Conservation (phyloP, 2,888 invertebrate species). For the Sphaerophoria taeniata region DNA sequence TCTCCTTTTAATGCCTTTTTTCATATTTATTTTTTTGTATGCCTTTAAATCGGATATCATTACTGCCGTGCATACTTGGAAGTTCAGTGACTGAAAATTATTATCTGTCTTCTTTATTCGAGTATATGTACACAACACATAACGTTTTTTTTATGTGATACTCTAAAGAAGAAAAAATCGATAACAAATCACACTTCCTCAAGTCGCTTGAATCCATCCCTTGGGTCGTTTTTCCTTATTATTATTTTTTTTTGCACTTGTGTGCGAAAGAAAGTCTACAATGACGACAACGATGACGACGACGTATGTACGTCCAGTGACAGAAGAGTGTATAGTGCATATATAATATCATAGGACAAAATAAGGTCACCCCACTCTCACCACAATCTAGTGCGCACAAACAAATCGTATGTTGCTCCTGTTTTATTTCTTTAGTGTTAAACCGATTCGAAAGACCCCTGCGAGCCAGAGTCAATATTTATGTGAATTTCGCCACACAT, state of each 20-base stretch:
- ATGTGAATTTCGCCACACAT: conserved; percentile 25
- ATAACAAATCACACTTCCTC: conserved; percentile 62
- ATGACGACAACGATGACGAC: background rate
- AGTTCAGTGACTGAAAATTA: conserved; percentile 68
- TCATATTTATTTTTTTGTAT: background rate
- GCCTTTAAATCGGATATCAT: conserved; percentile 37
- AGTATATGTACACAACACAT: background rate
- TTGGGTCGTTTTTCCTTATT: conserved; percentile 5
- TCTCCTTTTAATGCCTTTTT: too few species aligned
- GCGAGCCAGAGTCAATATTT: conserved; percentile 3
- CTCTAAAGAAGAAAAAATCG: conserved; percentile 45
- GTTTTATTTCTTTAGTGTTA: conserved; percentile 7
- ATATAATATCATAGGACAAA: conserved; percentile 41
- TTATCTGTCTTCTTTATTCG: conserved; percentile 38
- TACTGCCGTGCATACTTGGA: conserved; percentile 39
- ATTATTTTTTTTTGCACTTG: background rate
- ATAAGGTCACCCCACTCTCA: conserved; percentile 60
- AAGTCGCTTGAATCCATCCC: conserved; percentile 41
- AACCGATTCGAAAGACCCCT: conserved; percentile 22
- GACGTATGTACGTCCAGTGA: conserved; percentile 23
- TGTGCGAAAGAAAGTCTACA: conserved; percentile 17
- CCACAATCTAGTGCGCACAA: conserved; percentile 67
- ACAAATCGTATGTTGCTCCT: conserved; percentile 58
- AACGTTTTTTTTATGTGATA: background rate
- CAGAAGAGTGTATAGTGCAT: conserved; percentile 32